Conservation (phyloP, 30 jellyfish, hydroid and myxozoan species). For the Aurelia coerulea region DNA sequence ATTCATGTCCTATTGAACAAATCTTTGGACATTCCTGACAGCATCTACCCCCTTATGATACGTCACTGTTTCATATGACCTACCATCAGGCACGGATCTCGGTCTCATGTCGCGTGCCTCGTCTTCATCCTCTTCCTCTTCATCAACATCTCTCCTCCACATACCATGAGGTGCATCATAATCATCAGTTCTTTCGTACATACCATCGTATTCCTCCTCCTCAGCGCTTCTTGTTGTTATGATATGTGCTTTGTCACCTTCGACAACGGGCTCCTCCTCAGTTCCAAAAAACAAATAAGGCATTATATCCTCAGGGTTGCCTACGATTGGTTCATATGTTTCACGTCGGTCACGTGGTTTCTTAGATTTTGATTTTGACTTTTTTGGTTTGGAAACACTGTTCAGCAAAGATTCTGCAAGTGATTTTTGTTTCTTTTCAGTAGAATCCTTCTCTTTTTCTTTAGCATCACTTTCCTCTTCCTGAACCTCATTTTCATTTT, state of each 20-base stretch:
- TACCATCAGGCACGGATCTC: conserved; percentile 81
- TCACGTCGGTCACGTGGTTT: conserved; percentile 32
- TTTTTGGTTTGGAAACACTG: neutral
- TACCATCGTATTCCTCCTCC: conserved; percentile 30
- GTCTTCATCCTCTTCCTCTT: conserved; percentile 62
- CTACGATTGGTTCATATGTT: conserved; percentile 52
- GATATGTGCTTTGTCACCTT: conserved; percentile 28
- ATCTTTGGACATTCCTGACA: conserved; percentile 3
- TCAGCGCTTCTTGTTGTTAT: conserved; percentile 34
- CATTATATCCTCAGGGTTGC: conserved; percentile 73
- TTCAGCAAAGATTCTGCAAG: neutral
- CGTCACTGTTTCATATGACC: conserved; percentile 70
- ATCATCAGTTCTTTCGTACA: conserved; percentile 1
- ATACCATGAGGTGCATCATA: conserved; percentile 49
- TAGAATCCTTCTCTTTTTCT: neutral
- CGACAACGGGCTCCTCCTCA: conserved; percentile 42
- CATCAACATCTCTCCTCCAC: conserved; percentile 36
- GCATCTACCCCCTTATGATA: conserved; percentile 27
- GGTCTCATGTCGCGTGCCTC: conserved; percentile 74
- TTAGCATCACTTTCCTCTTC: neutral
- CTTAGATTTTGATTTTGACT: neutral
- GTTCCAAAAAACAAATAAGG: conserved; percentile 54
- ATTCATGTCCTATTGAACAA: conserved; percentile 5
- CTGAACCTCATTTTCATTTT: neutral
- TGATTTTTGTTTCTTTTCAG: conserved; percentile 3